phyloP scores from a whole-genome alignment of 2,797 vertebrate genomes.

The Glyptemys insculpta region DNA sequence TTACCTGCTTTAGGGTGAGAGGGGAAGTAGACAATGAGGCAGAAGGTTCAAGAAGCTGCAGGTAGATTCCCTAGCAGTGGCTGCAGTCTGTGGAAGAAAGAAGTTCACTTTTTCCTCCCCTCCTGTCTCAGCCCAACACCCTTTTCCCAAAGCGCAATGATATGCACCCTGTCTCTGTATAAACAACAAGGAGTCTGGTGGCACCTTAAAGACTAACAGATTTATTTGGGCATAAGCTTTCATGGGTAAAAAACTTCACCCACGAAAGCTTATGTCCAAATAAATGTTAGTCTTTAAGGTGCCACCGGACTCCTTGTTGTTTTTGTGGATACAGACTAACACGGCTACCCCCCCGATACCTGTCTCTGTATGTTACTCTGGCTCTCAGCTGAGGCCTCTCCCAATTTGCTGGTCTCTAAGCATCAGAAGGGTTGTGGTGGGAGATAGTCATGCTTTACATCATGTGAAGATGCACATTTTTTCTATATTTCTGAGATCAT shows the following conservation, averaged over 20 bases:
- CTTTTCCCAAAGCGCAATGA: too few relatives aligned
- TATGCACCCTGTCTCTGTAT: neutral
- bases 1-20: neutral
- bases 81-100: neutral
- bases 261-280: too few relatives aligned
- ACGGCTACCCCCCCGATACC: too few relatives aligned
- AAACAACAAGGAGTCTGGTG: too few relatives aligned
- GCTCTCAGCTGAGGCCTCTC: neutral
- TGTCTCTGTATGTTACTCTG: neutral
- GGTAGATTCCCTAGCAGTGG: neutral
- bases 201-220: too few relatives aligned
- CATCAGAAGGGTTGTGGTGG: neutral
- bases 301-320: too few relatives aligned
- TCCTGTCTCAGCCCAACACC: accelerated
- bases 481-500: neutral
- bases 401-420: neutral
- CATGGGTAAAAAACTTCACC: too few relatives aligned
- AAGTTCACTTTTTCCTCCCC: neutral
- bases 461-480: neutral
- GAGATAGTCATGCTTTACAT: neutral
- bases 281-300: too few relatives aligned
- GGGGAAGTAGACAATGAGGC: neutral
- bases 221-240: too few relatives aligned
- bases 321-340: too few relatives aligned
- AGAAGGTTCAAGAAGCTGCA: neutral